A percentile compares a stretch with the other conserved stretches of the same genome.
phyloP scores from a whole-genome alignment of 2,113 vertebrate genomes.

The Callionymus lyra region DNA sequence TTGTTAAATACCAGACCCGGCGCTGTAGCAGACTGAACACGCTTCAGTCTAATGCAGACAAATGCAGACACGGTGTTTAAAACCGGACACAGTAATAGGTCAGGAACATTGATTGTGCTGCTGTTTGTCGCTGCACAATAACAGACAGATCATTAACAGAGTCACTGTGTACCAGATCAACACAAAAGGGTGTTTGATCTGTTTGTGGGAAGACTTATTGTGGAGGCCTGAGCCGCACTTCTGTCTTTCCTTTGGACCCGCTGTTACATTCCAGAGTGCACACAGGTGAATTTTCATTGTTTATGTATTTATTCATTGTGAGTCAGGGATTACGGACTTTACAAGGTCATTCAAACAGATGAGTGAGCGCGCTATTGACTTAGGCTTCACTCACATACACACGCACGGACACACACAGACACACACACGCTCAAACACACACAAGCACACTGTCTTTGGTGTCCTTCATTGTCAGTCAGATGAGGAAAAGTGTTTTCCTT shows the following conservation, averaged over 20 bases:
- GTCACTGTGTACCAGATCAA: constrained; percentile 19
- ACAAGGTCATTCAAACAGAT: constrained; percentile 60
- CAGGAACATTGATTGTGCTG: constrained; percentile 38
- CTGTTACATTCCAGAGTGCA: constrained; percentile 25
- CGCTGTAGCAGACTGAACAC: no score
- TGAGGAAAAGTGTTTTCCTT: constrained; percentile 42
- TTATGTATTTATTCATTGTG: constrained; percentile 63
- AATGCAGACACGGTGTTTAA: neutral
- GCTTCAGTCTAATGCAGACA: no score
- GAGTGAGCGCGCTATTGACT: constrained; percentile 56
- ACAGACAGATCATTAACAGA: constrained; percentile 37
- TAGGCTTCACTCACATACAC: constrained; percentile 28
- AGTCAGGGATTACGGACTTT: constrained; percentile 56
- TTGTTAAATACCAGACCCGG: no score
- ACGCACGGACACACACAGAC: no score
- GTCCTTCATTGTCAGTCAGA: constrained; percentile 52
- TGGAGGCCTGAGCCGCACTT: no score
- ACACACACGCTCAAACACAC: constrained; percentile 8
- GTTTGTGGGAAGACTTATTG: constrained; percentile 1
- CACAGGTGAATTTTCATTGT: constrained; percentile 45
- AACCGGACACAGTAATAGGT: constrained; percentile 12
- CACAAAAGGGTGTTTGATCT: constrained; percentile 29
- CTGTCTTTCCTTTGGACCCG: neutral
- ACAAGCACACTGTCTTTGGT: constrained; percentile 30
- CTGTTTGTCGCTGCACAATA: constrained; percentile 36